Percentiles rank a stretch among this genome's conserved stretches.
phyloP scores from a whole-genome alignment of 2,888 invertebrate species.

The Parasteatoda lunata region DNA sequence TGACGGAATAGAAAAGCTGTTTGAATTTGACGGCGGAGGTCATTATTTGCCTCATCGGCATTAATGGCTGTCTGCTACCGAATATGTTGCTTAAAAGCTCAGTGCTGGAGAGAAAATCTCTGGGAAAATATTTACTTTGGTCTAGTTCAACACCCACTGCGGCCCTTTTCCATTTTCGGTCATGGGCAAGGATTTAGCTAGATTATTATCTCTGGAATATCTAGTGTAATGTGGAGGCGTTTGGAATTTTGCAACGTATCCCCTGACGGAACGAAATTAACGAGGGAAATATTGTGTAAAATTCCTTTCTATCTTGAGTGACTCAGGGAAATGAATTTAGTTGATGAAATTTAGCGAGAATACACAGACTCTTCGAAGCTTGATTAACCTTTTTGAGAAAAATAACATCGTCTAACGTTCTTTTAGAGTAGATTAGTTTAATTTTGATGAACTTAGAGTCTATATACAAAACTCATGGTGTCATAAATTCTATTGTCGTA shows the following conservation, averaged over 20 bases:
- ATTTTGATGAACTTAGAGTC: too few relatives aligned
- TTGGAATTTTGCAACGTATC: background rate
- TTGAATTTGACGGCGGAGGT: background rate
- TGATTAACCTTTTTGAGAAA: too few relatives aligned
- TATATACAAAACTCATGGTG: too few relatives aligned
- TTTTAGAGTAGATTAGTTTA: too few relatives aligned
- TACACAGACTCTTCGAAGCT: too few relatives aligned
- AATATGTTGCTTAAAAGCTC: background rate
- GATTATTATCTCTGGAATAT: conserved; percentile 2
- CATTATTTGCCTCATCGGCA: background rate
- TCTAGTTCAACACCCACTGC: background rate
- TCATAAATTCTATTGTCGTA: too few relatives aligned
- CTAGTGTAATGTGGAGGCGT: background rate
- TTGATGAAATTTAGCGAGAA: too few relatives aligned
- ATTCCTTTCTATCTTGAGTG: too few relatives aligned
- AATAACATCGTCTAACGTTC: too few relatives aligned
- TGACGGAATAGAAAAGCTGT: background rate
- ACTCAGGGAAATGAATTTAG: too few relatives aligned
- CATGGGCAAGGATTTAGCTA: background rate
- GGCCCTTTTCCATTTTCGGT: background rate
- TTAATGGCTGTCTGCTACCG: background rate
- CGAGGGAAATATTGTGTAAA: background rate
- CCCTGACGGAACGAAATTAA: background rate
- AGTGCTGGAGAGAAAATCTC: background rate
- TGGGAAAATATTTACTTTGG: conserved; percentile 2